Evolutionary conservation across 2,797 vertebrate genomes (phyloP).

Genomic region (Hirundo rustica): DNA sequence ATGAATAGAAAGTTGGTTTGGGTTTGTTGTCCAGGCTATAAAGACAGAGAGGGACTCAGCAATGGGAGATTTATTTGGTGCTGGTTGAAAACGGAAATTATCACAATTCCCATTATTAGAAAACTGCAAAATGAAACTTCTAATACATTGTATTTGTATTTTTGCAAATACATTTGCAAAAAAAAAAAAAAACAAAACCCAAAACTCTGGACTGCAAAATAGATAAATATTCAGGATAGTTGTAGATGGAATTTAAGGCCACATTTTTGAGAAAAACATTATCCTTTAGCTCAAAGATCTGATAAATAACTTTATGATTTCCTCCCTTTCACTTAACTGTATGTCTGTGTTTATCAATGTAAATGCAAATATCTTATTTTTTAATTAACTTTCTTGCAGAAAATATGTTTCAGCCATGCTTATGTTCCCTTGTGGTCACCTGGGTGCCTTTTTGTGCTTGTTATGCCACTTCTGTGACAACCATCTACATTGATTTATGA

Average conservation of each 20-base stretch:
- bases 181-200: constrained; percentile 32
- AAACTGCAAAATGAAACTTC: constrained; percentile 1
- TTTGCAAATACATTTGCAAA: background rate
- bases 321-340: background rate
- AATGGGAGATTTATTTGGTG: background rate
- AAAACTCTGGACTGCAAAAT: background rate
- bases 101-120: background rate
- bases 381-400: background rate
- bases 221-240: background rate
- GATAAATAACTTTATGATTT: background rate
- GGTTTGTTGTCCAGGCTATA: background rate
- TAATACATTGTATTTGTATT: background rate
- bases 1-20: background rate
- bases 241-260: background rate
- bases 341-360: background rate
- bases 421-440: background rate
- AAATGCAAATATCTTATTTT: background rate
- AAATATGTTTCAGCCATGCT: background rate
- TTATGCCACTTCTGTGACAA: background rate
- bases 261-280: background rate
- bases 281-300: background rate
- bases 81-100: background rate
- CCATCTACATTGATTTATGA: background rate
- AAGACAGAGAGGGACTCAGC: background rate
- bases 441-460: background rate